These are phyloP conservation scores for Lycocorax pyrrhopterus DNA, from an alignment of 2,113 vertebrate species.

Conservation along the genomic window DNA sequence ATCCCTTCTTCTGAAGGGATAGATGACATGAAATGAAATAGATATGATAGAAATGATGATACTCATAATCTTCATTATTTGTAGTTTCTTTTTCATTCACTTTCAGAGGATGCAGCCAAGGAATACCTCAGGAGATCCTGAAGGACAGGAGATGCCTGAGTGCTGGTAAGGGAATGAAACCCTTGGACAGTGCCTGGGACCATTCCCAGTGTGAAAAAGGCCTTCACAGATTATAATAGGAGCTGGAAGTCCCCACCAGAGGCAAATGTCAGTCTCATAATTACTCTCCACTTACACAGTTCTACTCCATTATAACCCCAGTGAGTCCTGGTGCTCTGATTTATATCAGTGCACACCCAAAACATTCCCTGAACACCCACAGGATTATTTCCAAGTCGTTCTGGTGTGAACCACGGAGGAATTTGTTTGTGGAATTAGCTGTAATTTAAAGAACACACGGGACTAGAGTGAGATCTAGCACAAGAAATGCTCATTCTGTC, in stretches of 20 bases:
- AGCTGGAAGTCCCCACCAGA: background rate
- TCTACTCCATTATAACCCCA: background rate
- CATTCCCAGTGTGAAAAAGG: background rate
- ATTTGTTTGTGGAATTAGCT: background rate
- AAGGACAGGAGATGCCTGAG: background rate
- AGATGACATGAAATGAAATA: background rate
- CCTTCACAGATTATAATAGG: background rate
- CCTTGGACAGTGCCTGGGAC: background rate
- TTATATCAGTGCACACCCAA: background rate
- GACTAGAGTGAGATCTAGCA: background rate
- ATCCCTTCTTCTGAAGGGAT: background rate
- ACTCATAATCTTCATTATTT: background rate
- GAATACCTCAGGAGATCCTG: background rate
- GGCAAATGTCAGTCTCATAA: background rate
- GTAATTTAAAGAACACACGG: background rate
- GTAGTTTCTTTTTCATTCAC: background rate
- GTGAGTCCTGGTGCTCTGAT: background rate
- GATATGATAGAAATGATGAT: background rate
- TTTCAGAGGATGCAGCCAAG: background rate
- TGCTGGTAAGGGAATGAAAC: background rate
- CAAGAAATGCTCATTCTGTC: background rate
- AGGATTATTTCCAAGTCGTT: background rate
- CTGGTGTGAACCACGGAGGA: background rate
- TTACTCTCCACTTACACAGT: background rate
- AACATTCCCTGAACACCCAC: background rate